Base-by-base conservation (phyloP, 2,797 vertebrate genomes). In the Spatula clypeata region DNA sequence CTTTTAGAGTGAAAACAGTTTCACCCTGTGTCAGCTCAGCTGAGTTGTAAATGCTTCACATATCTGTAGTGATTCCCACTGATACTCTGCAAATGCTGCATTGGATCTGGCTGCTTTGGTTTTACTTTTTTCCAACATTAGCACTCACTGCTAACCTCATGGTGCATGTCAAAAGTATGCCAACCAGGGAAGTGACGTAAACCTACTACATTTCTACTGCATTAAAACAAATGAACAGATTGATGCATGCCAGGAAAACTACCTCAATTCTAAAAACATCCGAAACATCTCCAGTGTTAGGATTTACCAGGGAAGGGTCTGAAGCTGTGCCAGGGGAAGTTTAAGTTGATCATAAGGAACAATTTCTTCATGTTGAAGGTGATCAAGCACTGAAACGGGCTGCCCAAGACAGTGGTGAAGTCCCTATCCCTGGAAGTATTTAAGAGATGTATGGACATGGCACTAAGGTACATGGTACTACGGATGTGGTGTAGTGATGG, bases 51-150 rank as follows among this genome's bases (percentile, higher is more conserved):
- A 0, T 3, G 1, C 40, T 69, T 73, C 31, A 42, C 38, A 6
- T 45, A 32, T 32, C 60, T 16, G 0, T 7, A 42, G 6, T 0
- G 1, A 77, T 53, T 77, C 83, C 71, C 47, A 18, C 4, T 11
- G 38, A n/a, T 34, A 4, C 14, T n/a, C 45, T 70, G 44, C 77
- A 83, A 81, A 47, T 67, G 16, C 16, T 51, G 24, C 51, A 6
- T 64, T 49, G 47, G 47, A 13, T 49, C 23, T 24, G 47, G 47
- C 47, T 49, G 47, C 47, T 24, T 95, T 75, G 16, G 13, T 77
- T 87, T 70, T 70, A n/a, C 32, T 83, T n/a, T 69, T 74, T 82
- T 69, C 81, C 65, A n/a, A 3, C 8, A 26, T 54, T 89, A 88
- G 61, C 79, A 32, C 16, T 40, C 58, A 44, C 11, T 31, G 11